Evolutionary conservation across 2,888 invertebrate genomes (phyloP).

Genomic region (Quadroppia sp.): DNA sequence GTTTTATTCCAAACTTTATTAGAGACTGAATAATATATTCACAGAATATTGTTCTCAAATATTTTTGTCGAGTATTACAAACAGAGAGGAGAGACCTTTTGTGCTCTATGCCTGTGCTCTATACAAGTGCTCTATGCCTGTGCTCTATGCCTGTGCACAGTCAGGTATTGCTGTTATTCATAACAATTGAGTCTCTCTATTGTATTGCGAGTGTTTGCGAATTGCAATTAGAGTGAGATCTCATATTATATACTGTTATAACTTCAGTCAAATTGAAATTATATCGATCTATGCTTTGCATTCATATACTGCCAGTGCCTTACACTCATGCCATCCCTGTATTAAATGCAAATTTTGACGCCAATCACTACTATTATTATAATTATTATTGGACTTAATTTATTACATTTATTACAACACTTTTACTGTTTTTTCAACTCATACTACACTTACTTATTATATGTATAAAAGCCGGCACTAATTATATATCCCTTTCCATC

Average conservation of each 20-base stretch:
- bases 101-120: too few species aligned
- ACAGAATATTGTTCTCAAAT: not conserved
- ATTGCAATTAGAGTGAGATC: conserved; percentile 28
- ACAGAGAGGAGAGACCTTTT: not conserved
- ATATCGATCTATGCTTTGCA: conserved; percentile 30
- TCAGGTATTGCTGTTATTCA: not conserved
- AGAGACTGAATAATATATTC: not conserved
- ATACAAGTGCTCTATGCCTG: too few species aligned
- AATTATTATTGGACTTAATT: conserved; percentile 36
- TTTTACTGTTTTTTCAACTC: conserved; percentile 21
- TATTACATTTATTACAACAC: conserved; percentile 28
- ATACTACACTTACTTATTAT: conserved; percentile 12
- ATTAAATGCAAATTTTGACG: conserved; percentile 32
- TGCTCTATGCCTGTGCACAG: too few species aligned
- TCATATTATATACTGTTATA: conserved; percentile 2
- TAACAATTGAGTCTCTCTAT: conserved; percentile 16
- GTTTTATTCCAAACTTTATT: conserved; percentile 22
- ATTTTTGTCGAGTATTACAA: conserved; percentile 1
- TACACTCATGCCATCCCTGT: not conserved
- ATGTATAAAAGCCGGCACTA: not conserved
- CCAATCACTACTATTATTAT: conserved; percentile 35
- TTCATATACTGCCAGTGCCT: not conserved
- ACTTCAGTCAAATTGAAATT: conserved; percentile 35
- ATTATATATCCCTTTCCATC: conserved; percentile 9
- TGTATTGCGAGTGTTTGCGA: conserved; percentile 26